Percentiles rank a stretch among this genome's conserved stretches.
These are phyloP conservation scores for Bursaphelenchus okinawaensis DNA, from an alignment of 2,888 invertebrate species.

Conservation along the genomic window DNA sequence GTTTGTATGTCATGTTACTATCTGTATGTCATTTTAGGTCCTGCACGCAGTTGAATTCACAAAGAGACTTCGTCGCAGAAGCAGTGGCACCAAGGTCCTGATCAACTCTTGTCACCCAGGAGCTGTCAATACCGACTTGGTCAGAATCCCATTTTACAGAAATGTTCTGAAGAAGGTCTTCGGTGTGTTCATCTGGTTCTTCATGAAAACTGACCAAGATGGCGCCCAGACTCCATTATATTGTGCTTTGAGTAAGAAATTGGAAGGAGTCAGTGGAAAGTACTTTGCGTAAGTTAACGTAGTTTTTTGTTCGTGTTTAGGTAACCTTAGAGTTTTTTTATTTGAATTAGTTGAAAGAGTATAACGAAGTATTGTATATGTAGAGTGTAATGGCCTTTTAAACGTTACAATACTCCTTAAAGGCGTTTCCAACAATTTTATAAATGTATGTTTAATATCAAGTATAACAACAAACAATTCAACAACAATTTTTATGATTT, in stretches of 20 bases:
- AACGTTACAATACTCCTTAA: background rate
- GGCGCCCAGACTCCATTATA: constrained; percentile 75
- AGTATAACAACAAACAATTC: no score
- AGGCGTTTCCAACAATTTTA: background rate
- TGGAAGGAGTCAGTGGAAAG: constrained; percentile 73
- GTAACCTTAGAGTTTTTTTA: constrained; percentile 4
- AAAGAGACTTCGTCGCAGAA: constrained; percentile 32
- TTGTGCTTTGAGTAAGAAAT: constrained; percentile 70
- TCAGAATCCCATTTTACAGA: constrained; percentile 25
- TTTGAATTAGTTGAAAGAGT: constrained; percentile 15
- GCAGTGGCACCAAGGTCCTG: constrained; percentile 32
- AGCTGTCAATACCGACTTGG: constrained; percentile 36
- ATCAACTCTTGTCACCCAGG: constrained; percentile 37
- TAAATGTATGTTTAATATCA: no score
- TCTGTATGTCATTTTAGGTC: constrained; percentile 29
- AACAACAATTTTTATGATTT: constrained; percentile 20
- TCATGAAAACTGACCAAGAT: constrained; percentile 69
- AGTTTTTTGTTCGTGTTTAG: background rate
- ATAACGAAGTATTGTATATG: background rate
- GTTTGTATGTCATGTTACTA: background rate
- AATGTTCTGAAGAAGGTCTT: constrained; percentile 26
- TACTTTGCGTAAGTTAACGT: constrained; percentile 64
- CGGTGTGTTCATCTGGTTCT: constrained; percentile 48
- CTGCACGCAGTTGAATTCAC: constrained; percentile 53
- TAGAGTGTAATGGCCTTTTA: background rate